Percentiles rank a stretch among this genome's conserved stretches.
These are phyloP conservation scores for Callinectes sapidus DNA, from an alignment of 2,888 invertebrate genomes.

Conservation along the genomic window DNA sequence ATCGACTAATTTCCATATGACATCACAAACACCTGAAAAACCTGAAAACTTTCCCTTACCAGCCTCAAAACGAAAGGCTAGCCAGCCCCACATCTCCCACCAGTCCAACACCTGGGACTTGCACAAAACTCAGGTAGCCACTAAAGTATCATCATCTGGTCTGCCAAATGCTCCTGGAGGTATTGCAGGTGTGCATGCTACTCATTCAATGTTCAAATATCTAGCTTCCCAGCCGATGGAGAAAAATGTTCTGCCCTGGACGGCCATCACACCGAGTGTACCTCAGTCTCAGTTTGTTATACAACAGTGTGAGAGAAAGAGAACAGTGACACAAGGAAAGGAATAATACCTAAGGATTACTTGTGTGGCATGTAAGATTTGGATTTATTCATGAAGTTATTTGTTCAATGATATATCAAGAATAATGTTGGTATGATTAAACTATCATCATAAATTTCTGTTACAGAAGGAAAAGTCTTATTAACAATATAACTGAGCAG, in stretches of 20 bases:
- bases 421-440: too few species aligned
- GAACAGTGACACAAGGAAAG: not conserved
- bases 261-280: not conserved
- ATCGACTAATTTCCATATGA: not conserved
- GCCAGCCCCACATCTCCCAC: not conserved
- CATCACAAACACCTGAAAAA: not conserved
- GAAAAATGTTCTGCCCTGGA: not conserved
- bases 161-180: not conserved
- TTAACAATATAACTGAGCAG: too few species aligned
- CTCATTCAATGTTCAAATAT: not conserved
- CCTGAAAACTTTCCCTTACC: not conserved
- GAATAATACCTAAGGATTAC: not conserved
- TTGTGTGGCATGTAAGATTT: not conserved
- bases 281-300: not conserved
- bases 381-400: not conserved
- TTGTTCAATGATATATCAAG: not conserved
- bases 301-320: not conserved
- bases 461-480: too few species aligned
- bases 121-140: not conserved
- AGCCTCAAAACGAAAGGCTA: not conserved
- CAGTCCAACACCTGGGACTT: not conserved
- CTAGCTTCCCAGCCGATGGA: not conserved
- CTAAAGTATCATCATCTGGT: constrained; percentile 5
- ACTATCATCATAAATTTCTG: too few species aligned
- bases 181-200: not conserved